Percentiles rank a stretch among this genome's conserved stretches.
Conservation (phyloP, 2,888 invertebrate species). For the Scaptodrosophila latifasciaeformis region DNA sequence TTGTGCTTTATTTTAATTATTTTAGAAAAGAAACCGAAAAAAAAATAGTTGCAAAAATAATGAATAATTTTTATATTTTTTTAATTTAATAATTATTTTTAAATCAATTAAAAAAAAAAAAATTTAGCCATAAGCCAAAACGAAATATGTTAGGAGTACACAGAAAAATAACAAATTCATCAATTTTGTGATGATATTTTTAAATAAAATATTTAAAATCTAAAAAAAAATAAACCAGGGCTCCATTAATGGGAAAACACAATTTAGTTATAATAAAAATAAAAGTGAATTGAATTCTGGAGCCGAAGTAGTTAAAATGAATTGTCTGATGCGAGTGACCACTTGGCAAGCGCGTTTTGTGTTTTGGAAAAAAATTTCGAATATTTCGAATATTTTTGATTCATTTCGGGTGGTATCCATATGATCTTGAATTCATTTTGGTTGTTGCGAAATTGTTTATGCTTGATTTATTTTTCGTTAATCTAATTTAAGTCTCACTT, state of each 20-base stretch:
- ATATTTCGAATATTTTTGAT: not conserved
- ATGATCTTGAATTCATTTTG: conserved; percentile 26
- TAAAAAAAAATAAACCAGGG: conserved; percentile 27
- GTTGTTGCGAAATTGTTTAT: conserved; percentile 44
- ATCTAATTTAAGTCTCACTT: not conserved
- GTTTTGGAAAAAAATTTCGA: not conserved
- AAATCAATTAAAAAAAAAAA: too few species aligned
- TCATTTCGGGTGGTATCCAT: not conserved
- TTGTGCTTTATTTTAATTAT: conserved; percentile 6
- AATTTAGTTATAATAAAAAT: conserved; percentile 14
- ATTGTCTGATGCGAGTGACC: not conserved
- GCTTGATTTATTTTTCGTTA: conserved; percentile 38
- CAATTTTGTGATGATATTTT: conserved; percentile 63
- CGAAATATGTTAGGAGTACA: conserved; percentile 20
- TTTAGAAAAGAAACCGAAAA: not conserved
- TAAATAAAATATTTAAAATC: conserved; percentile 20
- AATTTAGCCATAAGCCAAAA: conserved; percentile 11
- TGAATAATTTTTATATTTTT: conserved; percentile 26
- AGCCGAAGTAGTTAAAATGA: conserved; percentile 36
- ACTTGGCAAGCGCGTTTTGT: not conserved
- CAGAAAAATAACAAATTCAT: conserved; percentile 38
- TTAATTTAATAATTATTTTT: too few species aligned
- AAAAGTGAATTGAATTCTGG: conserved; percentile 11
- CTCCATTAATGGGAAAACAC: conserved; percentile 3
- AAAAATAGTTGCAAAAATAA: conserved; percentile 31